A percentile compares a stretch with the other conserved stretches of the same genome.
Conservation (phyloP, 2,113 vertebrate species). For the human region GRCh38 chr5:42119501-42120000, state of each 20-base stretch:
- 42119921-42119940: background rate
- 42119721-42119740: background rate
- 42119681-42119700: background rate
- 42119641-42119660: background rate
- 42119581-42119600: background rate
- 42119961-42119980: background rate
- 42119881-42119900: background rate
- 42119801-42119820: background rate
- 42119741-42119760: background rate
- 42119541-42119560: background rate
- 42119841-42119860: background rate
- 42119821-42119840: background rate
- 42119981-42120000: background rate
- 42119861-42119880: background rate
- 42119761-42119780: background rate
- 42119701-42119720: background rate
- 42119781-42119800: background rate
- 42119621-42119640: slow-evolving; percentile 28
- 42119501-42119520: background rate
- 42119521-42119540: background rate
- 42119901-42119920: background rate
- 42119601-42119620: background rate
- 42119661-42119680: background rate
- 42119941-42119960: background rate
- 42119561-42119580: background rate